Evolutionary conservation across 2,113 vertebrate genomes (phyloP).

Genomic region (Scalopus aquaticus): DNA sequence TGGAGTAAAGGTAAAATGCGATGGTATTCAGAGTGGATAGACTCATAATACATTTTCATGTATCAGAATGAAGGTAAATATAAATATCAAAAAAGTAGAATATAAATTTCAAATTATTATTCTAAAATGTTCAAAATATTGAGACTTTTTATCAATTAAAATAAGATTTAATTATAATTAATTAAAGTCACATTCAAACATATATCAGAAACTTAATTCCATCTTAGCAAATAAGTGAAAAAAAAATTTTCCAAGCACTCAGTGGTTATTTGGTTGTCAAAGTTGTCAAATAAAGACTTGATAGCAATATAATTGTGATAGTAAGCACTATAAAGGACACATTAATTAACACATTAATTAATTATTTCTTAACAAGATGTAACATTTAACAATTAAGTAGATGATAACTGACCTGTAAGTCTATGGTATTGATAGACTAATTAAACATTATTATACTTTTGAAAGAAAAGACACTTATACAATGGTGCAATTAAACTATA

Average conservation of each 20-base stretch:
- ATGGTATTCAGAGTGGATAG: not conserved
- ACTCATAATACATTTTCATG: not conserved
- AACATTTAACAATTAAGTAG: not conserved
- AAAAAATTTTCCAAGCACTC: not conserved
- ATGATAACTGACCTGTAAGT: not conserved
- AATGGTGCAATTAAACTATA: conserved; percentile 5
- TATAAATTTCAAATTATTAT: not conserved
- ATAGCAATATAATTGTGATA: not conserved
- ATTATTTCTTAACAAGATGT: conserved; percentile 5
- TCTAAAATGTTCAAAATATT: not conserved
- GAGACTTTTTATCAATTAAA: not conserved
- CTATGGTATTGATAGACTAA: not conserved
- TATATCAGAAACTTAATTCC: not conserved
- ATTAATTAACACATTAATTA: not conserved
- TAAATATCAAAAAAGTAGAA: not conserved
- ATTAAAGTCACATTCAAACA: not conserved
- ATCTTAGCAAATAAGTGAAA: not conserved
- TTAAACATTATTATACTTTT: conserved; percentile 34
- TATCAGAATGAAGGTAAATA: not conserved
- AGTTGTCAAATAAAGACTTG: not conserved
- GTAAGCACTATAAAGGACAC: not conserved
- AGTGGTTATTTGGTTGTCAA: not conserved
- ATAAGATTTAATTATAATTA: not conserved
- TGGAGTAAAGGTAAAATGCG: not conserved
- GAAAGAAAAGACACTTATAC: not conserved